Evolutionary conservation across 1,140 invertebrate genomes (phyloP).

Genomic region (Neotoxoptera formosana): DNA sequence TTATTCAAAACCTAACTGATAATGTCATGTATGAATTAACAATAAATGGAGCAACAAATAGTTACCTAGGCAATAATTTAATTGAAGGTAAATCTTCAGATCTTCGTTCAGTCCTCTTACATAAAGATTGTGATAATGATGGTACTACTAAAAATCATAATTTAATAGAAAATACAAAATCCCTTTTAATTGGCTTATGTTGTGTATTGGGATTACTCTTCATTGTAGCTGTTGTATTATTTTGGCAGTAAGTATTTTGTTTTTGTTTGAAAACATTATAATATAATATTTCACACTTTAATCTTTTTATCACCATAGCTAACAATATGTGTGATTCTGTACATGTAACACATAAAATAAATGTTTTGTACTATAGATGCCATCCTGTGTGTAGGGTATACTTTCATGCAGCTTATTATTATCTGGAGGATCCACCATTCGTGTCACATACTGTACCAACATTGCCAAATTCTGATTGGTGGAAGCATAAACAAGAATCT

Average conservation of each 20-base stretch:
- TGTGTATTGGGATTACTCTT: conserved; percentile 77
- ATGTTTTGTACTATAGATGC: conserved; percentile 54
- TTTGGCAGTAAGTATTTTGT: conserved; percentile 75
- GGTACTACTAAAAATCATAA: conserved; percentile 65
- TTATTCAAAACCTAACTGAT: conserved; percentile 77
- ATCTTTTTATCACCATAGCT: neutral
- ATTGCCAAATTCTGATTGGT: conserved; percentile 68
- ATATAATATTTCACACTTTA: neutral
- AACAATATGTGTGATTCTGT: conserved; percentile 25
- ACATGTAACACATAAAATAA: conserved; percentile 42
- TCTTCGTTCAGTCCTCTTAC: conserved; percentile 68
- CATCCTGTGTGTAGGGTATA: conserved; percentile 72
- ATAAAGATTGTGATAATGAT: conserved; percentile 58
- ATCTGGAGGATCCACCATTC: conserved; percentile 77
- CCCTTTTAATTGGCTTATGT: conserved; percentile 75
- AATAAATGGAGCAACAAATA: conserved; percentile 75
- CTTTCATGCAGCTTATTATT: conserved; percentile 85
- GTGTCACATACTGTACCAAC: conserved; percentile 64
- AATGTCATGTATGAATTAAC: conserved; percentile 79
- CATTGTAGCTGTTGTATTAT: conserved; percentile 74
- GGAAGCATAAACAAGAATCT: conserved; percentile 72
- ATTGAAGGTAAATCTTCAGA: conserved; percentile 74
- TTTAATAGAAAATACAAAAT: conserved; percentile 67
- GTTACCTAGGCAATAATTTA: conserved; percentile 70
- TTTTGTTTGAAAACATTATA: neutral